Base-by-base conservation (phyloP, 2,797 vertebrate species). In the Coendou prehensilis region DNA sequence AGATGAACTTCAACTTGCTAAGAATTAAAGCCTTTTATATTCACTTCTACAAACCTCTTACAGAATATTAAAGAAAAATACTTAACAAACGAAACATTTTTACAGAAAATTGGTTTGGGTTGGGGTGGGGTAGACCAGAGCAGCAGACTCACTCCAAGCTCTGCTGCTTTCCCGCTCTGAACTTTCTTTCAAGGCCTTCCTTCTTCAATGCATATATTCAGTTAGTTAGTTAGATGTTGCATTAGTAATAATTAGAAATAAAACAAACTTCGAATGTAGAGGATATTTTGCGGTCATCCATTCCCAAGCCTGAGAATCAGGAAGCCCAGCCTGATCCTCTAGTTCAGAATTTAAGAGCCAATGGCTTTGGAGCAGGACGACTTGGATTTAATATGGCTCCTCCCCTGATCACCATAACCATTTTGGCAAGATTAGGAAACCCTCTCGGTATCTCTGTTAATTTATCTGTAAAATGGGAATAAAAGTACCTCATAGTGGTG, bases 21-120 rank as follows among this genome's bases (percentile, higher is more conserved):
- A 52, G 63, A 92, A 81, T 85, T 90, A 73, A 93, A 90, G n/a
- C 15, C 5, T 94, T 93, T 89, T 95, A 28, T 56, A 83, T 33
- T 91, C 37, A n/a, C 61, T 81, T 94, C 69, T 28, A 9, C 10
- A 85, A 92, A 69, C 45, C 18, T 95, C 79, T 18, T 50, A 84
- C 23, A 84, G 84, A 95, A 61, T 9, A 82, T 30, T 75, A 93
- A 81, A 76, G 3, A 90, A 95, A 92, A 73, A 73, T 63, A 56
- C 73, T 61, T 83, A 93, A 85, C 30, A 4, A 81, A 71, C 23
- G 63, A 91, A 82, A 56, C 22, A 20, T 63, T 59, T 76, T 80
- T 71, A 47, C 4, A 69, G 50, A 54, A 86, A 96, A 82, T n/a
- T 79, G 23, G 37, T 11, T 17, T 28, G 41, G 75, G 11, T 37